phyloP scores from a whole-genome alignment of 2,888 invertebrate genomes.

The Cheilosia grossa region DNA sequence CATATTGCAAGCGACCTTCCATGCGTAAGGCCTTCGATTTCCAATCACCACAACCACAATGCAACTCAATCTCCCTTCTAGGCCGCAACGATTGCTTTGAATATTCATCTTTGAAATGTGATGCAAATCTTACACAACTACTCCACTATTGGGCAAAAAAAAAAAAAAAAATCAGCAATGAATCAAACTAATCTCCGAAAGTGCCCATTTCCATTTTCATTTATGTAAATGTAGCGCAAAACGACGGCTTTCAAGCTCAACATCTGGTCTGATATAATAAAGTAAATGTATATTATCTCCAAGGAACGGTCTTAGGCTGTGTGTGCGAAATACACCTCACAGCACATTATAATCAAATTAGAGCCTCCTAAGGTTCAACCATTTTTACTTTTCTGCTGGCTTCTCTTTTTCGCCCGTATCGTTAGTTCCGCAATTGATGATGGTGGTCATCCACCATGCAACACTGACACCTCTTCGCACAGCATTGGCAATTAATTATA shows the following conservation, averaged over 20 bases:
- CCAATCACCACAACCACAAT: neutral
- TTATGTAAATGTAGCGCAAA: conserved; percentile 5
- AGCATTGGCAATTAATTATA: conserved; percentile 48
- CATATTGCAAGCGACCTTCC: neutral
- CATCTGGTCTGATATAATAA: conserved; percentile 27
- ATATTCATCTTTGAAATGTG: neutral
- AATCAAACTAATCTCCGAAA: neutral
- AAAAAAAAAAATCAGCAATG: neutral
- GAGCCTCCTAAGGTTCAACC: neutral
- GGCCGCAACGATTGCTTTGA: neutral
- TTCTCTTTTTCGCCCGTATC: neutral
- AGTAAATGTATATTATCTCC: conserved; percentile 13
- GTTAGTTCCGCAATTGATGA: conserved; percentile 39
- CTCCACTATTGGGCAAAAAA: neutral
- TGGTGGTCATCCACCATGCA: conserved; percentile 38
- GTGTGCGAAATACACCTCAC: neutral
- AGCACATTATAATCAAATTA: conserved; percentile 34
- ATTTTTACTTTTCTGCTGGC: neutral
- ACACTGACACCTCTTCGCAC: conserved; percentile 56
- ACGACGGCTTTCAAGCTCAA: neutral
- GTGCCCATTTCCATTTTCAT: conserved; percentile 10
- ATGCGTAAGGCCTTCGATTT: neutral
- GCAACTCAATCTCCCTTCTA: neutral
- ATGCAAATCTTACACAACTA: neutral
- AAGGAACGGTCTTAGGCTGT: neutral